Base-by-base conservation (phyloP, 2,797 vertebrate genomes). In the Cygnus olor region DNA sequence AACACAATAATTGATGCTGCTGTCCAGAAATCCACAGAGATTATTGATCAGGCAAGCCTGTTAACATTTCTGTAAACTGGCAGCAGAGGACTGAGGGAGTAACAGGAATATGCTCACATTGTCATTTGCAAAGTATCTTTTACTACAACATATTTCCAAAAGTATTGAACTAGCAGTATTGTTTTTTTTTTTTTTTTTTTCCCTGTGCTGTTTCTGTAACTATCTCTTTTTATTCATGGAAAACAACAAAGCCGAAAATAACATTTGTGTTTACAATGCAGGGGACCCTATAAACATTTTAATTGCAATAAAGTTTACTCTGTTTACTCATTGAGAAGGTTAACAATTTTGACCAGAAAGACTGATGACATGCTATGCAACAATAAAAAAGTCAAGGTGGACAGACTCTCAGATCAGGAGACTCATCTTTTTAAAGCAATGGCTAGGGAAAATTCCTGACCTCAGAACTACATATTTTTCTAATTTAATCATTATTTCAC, bases 1-100 rank as follows among this genome's bases (percentile, higher is more conserved):
- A 34, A 69, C 40, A 63, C 64, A 84, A 27, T 47, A 94, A 92
- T 61, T 94, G 91, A 93, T 92, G 77, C 76, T 11, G n/a, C 90
- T 92, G 56, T 91, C 80, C 68, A 83, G 49, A 61, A 86, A 89
- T 64, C 64, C 77, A 53, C 61, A 79, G 74, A 65, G 49, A 34
- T 85, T 93, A 80, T 90, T 28, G 84, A 91, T 88, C 84, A 77
- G 73, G 11, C 63, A 54, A 45, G 74, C 14, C 61, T 61, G 38
- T 95, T 85, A 93, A 7, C 22, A 72, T 65, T 88, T 70, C 61
- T 49, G 42, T 22, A 92, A 60, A 60, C 22, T 22, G 81, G 1
- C 3, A 28, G 61, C 45, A 63, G 3, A 70, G 65, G 28, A 58
- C 32, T 44, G 60, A 25, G 17, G 44, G 14, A 78, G 10, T 68